These are phyloP conservation scores for Drosophila pseudotalamancana DNA, from an alignment of 2,888 invertebrate species.

Conservation along the genomic window DNA sequence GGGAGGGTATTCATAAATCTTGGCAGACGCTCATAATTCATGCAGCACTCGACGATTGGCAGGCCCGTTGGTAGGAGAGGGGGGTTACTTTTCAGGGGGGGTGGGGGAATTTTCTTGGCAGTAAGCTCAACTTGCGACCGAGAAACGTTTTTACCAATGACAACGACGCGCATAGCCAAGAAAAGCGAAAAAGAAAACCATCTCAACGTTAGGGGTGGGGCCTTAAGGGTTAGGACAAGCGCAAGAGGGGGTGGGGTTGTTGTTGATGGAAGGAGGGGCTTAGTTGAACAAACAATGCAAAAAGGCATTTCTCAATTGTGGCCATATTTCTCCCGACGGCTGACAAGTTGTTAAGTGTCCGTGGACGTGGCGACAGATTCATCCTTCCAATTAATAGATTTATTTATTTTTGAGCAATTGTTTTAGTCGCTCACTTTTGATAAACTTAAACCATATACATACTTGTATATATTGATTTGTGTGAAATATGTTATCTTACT, in stretches of 20 bases:
- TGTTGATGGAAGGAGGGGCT: neutral
- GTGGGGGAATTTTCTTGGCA: slow-evolving; percentile 31
- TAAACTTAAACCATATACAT: too few species aligned
- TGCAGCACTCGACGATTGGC: slow-evolving; percentile 75
- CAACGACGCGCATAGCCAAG: slow-evolving; percentile 41
- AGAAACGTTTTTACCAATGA: slow-evolving; percentile 63
- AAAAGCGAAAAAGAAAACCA: slow-evolving; percentile 34
- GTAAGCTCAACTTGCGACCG: slow-evolving; percentile 53
- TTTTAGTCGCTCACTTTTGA: neutral
- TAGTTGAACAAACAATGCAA: slow-evolving; percentile 54
- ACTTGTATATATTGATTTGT: too few species aligned
- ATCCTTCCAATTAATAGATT: slow-evolving; percentile 55
- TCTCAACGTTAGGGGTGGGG: slow-evolving; percentile 1
- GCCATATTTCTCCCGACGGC: neutral
- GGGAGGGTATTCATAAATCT: slow-evolving; percentile 79
- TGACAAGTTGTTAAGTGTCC: slow-evolving; percentile 28
- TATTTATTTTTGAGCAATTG: slow-evolving; percentile 26
- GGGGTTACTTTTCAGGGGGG: neutral
- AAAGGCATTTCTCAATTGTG: slow-evolving; percentile 22
- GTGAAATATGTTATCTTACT: too few species aligned
- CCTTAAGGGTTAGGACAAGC: neutral
- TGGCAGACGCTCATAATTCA: slow-evolving; percentile 81
- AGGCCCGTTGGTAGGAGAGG: slow-evolving; percentile 21
- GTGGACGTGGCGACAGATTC: slow-evolving; percentile 58
- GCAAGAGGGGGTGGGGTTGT: neutral